Percentiles rank a stretch among this genome's conserved stretches.
These are phyloP conservation scores for Cheilosia impressa DNA, from an alignment of 2,888 invertebrate genomes.

Conservation along the genomic window DNA sequence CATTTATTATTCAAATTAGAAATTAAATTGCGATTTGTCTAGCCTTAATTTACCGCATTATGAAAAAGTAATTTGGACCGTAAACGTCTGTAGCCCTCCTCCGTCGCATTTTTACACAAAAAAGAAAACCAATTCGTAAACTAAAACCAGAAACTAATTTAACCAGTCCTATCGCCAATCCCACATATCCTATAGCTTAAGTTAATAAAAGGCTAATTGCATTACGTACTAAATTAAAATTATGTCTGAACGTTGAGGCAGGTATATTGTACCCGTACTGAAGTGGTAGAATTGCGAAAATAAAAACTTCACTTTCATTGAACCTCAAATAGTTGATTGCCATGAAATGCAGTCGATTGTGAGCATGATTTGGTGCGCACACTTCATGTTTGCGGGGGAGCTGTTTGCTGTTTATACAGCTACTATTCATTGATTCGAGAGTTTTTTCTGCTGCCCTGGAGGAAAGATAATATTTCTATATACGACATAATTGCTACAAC, in stretches of 20 bases:
- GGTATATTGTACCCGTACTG: background rate
- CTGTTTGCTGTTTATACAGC: background rate
- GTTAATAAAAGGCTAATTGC: constrained; percentile 28
- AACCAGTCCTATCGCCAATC: too few relatives aligned
- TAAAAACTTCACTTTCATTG: constrained; percentile 39
- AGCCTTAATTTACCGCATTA: too few relatives aligned
- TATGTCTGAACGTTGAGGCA: background rate
- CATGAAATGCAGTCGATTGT: constrained; percentile 40
- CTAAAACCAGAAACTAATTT: constrained; percentile 16
- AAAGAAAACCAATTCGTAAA: too few relatives aligned
- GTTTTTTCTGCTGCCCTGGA: constrained; percentile 7
- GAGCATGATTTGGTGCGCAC: constrained; percentile 17
- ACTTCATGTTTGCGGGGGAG: constrained; percentile 40
- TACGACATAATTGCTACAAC: constrained; percentile 62
- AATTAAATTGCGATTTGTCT: too few relatives aligned
- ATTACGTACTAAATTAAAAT: constrained; percentile 12
- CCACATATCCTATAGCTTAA: background rate
- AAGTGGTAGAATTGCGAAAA: constrained; percentile 1
- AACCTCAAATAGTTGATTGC: constrained; percentile 46
- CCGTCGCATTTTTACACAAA: too few relatives aligned
- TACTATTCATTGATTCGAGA: constrained; percentile 34
- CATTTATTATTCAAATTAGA: too few relatives aligned
- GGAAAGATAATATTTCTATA: constrained; percentile 44
- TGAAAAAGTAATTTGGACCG: too few relatives aligned
- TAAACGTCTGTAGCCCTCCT: too few relatives aligned